Evolutionary conservation across 2,797 vertebrate genomes (phyloP), one percentile per base, ranked within the genome.

Genomic region (Fratercula arctica): DNA sequence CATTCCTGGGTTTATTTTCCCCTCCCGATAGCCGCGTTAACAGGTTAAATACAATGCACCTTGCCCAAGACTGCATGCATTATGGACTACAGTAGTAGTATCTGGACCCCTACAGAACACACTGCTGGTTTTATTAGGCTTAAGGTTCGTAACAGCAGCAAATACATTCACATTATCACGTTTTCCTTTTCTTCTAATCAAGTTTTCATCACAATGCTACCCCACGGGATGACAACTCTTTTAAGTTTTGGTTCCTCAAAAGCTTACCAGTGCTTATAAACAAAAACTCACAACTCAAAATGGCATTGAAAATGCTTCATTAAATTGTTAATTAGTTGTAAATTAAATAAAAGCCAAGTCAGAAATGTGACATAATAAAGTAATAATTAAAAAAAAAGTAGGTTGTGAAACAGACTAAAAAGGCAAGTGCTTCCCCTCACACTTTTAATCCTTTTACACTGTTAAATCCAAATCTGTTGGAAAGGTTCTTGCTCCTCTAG

Each of bases 1-100:
- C 4, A 28, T 67, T 78, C 75, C 59, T 72, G 78, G 43, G 43
- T 92, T 92, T 53, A 91, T 74, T 81, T 95, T 79, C 94, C 91
- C 56, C 60, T 77, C 48, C 39, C 3, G 4, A 3, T 35, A 83
- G n/a, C 61, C 18, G 20, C 1, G 1, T 15, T 15, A 76, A 39
- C 35, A 81, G 85, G 48, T 70, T 76, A 91, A 79, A 95, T 60
- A 77, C n/a, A 61, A 91, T 6, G 25, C 54, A 91, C 50, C 73
- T 54, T 87, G 82, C 80, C 92, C 92, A 74, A 57, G 61, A 75
- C 46, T 82, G 48, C 20, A 56, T 4, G 24, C 5, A 19, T 35
- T 56, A 81, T 12, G 33, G 37, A 61, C 10, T 48, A 64, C 5
- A 80, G 45, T 46, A 46, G 45, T 20, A 68, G 33, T 5, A 57